Percentiles rank a stretch among this genome's conserved stretches.
These are phyloP conservation scores for Haemorhous mexicanus DNA, from an alignment of 2,113 vertebrate species.

Conservation along the genomic window DNA sequence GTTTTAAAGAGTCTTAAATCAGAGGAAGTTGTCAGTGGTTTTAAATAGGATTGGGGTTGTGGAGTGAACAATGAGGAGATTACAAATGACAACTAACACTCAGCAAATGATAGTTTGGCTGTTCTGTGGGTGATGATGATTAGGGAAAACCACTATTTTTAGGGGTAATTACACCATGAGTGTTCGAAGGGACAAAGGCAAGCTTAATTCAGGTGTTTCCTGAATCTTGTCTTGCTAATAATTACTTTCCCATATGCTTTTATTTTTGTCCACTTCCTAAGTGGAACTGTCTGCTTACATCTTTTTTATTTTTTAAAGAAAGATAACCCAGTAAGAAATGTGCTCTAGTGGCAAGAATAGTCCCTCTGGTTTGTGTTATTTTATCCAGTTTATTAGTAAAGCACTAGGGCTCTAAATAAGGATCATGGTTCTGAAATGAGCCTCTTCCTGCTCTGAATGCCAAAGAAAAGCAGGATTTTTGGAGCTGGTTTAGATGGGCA, in stretches of 20 bases:
- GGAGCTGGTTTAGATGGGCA: background rate
- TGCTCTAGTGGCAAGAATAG: background rate
- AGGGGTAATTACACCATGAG: background rate
- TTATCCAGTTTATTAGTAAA: background rate
- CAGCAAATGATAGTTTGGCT: background rate
- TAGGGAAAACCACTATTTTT: background rate
- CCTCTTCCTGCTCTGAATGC: background rate
- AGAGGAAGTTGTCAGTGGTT: background rate
- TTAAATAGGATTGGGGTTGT: background rate
- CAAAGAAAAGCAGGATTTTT: background rate
- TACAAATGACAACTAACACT: background rate
- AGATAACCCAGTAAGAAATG: background rate
- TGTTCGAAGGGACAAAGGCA: background rate
- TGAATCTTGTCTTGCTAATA: background rate
- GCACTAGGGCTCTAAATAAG: background rate
- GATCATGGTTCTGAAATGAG: background rate
- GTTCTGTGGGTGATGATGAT: background rate
- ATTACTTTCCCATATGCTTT: background rate
- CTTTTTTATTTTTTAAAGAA: background rate
- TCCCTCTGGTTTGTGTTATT: background rate
- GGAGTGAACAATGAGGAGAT: background rate
- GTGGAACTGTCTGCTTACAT: background rate
- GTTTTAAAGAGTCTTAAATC: background rate
- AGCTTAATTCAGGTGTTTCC: background rate
- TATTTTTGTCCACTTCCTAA: background rate